Percentiles rank a stretch among this genome's conserved stretches.
Conservation (phyloP, 1,140 invertebrate genomes). For the Pseudomyrmex sp. region DNA sequence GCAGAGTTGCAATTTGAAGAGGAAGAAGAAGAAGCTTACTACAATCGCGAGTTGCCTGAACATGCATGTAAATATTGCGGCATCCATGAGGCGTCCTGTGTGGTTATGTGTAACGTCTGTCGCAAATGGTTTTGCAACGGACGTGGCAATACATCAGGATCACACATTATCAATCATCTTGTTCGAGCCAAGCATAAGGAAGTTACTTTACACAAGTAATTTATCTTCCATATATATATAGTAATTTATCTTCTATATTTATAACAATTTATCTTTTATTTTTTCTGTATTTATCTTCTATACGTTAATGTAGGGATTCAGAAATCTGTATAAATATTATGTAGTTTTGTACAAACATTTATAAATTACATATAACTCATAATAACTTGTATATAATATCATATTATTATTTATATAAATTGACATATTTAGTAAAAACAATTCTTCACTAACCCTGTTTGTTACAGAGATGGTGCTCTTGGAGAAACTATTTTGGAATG, state of each 20-base stretch:
- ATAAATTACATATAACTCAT: neutral
- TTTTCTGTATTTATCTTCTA: too few relatives aligned
- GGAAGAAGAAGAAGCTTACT: constrained; percentile 96
- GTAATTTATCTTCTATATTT: too few relatives aligned
- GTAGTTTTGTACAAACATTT: neutral
- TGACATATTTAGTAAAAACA: neutral
- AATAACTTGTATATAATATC: too few relatives aligned
- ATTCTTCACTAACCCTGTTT: neutral
- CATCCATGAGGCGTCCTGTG: constrained; percentile 98
- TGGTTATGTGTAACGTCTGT: constrained; percentile 99
- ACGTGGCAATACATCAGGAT: constrained; percentile 98
- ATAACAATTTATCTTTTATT: too few relatives aligned
- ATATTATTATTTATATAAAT: neutral
- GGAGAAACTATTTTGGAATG: constrained; percentile 99
- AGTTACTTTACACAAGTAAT: constrained; percentile 95
- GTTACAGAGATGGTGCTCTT: constrained; percentile 95
- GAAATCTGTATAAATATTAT: too few relatives aligned
- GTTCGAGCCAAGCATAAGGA: constrained; percentile 99
- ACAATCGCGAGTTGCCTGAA: constrained; percentile 95
- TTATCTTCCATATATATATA: constrained; percentile 8
- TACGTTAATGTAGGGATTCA: too few relatives aligned
- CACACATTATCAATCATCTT: constrained; percentile 99
- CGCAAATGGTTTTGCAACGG: constrained; percentile 99
- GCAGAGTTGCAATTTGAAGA: constrained; percentile 95
- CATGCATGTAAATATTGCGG: constrained; percentile 99